Base-by-base conservation (phyloP, 2,888 invertebrate species). In the Plebejus melissa region DNA sequence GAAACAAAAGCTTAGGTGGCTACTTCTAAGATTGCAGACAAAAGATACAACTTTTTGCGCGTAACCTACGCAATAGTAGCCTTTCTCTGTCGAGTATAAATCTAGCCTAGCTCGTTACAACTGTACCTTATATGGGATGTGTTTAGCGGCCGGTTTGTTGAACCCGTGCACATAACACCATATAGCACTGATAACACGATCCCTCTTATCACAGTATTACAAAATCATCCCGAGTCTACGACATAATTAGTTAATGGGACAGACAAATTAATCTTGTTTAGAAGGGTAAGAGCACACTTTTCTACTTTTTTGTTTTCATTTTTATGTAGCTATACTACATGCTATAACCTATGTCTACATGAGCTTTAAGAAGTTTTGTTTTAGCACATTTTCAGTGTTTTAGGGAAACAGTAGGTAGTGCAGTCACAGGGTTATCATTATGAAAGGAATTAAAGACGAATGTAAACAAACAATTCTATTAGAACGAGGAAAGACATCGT, bases 111-210 rank as follows among this genome's bases (percentile, higher is more conserved):
- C 60, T 58, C 16, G 58, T 60, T 65, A 65, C 65, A 65, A 65
- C 65, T 65, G 65, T 65, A 32, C 32, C 65, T 65, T 36, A 32
- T 65, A 65, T 65, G 32, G 32, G 32, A 77, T 71, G 41, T 41
- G 74, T 22, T 71, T 69, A 75, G 65, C 65, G 65, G 79, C 78
- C 78, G 77, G 79, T 79, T 79, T 76, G 58, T 77, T 79, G 77
- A 81, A 80, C 74, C 77, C 77, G 76, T 77, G 76, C 32, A 65
- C 65, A 9, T 28, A 65, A 36, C 65, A 36, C 65, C 65, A 32
- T 65, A 65, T 36, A 65, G 36, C 32, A 65, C 32, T 65, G 65
- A 65, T 32, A 65, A 65, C 32, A 36, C 32, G 65, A 65, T 65
- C 65, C 32, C 65, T 36, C 65, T 65, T 65, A 65, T 65, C 65